Evolutionary conservation across 1,140 invertebrate species (phyloP).

Genomic region (Drosophila bifasciata): DNA sequence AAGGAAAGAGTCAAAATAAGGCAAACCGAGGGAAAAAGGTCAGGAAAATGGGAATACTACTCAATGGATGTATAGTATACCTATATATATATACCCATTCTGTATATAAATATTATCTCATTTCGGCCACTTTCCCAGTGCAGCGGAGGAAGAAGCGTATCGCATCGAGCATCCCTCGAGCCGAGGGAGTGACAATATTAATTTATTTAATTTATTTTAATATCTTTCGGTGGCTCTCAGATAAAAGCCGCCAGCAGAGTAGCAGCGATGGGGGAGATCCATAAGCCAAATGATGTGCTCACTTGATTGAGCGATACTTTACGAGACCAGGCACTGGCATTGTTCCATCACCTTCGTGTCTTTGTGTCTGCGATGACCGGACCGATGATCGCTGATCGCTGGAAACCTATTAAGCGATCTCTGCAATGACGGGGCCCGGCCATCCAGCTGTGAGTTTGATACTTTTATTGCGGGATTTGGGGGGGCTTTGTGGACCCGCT

Average conservation of each 20-base stretch:
- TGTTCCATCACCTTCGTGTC: conserved; percentile 15
- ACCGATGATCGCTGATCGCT: conserved; percentile 13
- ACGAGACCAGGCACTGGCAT: conserved; percentile 57
- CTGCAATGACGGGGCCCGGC: conserved; percentile 32
- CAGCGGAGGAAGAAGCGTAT: conserved; percentile 16
- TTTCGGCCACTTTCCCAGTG: neutral
- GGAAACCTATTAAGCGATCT: conserved; percentile 53
- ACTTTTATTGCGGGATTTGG: conserved; percentile 38
- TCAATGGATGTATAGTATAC: no score
- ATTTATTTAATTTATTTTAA: conserved; percentile 80
- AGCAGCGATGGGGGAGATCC: conserved; percentile 6
- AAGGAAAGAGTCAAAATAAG: conserved; percentile 67
- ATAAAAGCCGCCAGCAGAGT: conserved; percentile 62
- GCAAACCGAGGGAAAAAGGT: conserved; percentile 33
- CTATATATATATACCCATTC: no score
- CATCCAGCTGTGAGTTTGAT: conserved; percentile 31
- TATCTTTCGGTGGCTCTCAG: conserved; percentile 62
- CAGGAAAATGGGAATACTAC: neutral
- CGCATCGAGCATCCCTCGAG: conserved; percentile 3
- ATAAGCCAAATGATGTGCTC: conserved; percentile 23
- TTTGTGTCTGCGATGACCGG: neutral
- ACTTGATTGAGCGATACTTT: conserved; percentile 76
- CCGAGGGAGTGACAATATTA: conserved; percentile 72
- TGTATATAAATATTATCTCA: neutral
- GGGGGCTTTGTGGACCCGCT: conserved; percentile 42